Percentiles rank a stretch among this genome's conserved stretches.
These are phyloP conservation scores for Trichonephila clavipes DNA, from an alignment of 1,140 invertebrate species.

Conservation along the genomic window DNA sequence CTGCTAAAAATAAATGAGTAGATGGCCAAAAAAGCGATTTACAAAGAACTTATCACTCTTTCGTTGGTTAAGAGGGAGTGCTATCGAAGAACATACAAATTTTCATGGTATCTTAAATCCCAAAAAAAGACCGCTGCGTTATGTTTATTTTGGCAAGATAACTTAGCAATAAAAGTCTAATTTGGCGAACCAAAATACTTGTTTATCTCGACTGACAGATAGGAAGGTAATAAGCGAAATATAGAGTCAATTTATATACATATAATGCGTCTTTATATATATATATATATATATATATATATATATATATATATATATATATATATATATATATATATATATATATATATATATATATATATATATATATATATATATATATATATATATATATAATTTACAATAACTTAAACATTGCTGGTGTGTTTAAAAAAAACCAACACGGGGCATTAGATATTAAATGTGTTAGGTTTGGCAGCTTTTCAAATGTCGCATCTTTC, in stretches of 20 bases:
- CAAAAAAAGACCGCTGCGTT: neutral
- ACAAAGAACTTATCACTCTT: neutral
- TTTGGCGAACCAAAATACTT: neutral
- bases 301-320: too few relatives aligned
- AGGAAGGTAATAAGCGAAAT: neutral
- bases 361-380: too few relatives aligned
- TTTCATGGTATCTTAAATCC: neutral
- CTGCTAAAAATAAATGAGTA: neutral
- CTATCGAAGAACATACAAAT: neutral
- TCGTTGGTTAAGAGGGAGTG: neutral
- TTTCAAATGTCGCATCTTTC: too few relatives aligned
- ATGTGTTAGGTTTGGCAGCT: too few relatives aligned
- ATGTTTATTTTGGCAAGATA: neutral
- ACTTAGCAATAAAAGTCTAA: neutral
- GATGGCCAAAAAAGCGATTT: neutral
- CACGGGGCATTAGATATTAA: too few relatives aligned
- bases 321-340: too few relatives aligned
- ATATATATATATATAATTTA: too few relatives aligned
- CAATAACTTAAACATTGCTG: too few relatives aligned
- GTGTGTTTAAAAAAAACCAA: too few relatives aligned
- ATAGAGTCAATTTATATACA: neutral
- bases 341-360: too few relatives aligned
- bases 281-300: too few relatives aligned
- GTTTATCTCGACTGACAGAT: neutral
- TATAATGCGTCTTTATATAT: neutral